These are phyloP conservation scores for Prionace glauca DNA, from an alignment of 2,797 vertebrate genomes.

Conservation along the genomic window DNA sequence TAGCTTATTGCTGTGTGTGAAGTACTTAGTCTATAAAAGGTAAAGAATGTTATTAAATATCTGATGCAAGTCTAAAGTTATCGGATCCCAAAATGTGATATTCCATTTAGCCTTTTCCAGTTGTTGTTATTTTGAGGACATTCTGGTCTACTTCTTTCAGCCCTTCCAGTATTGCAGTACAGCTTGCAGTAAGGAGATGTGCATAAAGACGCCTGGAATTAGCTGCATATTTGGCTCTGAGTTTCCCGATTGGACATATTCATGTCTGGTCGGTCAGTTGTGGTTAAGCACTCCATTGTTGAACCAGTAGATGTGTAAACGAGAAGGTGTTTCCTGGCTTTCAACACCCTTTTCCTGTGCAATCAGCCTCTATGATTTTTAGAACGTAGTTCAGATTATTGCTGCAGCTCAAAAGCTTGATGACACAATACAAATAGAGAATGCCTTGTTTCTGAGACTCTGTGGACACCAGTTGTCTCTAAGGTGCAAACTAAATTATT, in stretches of 20 bases:
- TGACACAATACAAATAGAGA: neutral
- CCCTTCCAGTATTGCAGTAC: neutral
- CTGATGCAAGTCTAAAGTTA: neutral
- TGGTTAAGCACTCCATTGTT: neutral
- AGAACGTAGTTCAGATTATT: neutral
- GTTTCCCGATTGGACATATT: neutral
- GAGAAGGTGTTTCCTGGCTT: slow-evolving; percentile 10
- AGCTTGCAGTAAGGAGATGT: neutral
- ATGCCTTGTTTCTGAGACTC: neutral
- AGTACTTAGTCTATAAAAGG: neutral
- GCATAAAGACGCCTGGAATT: neutral
- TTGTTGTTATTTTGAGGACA: neutral
- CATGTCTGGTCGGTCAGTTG: neutral
- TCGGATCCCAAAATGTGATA: neutral
- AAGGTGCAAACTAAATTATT: neutral
- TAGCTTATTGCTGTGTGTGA: neutral
- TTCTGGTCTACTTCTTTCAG: neutral
- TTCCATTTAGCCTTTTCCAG: neutral
- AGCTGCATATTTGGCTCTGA: neutral
- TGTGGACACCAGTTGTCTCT: neutral
- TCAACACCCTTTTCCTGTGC: neutral
- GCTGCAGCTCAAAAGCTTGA: neutral
- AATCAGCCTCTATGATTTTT: neutral
- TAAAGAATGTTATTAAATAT: neutral
- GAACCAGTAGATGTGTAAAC: neutral